Evolutionary conservation across 2,797 vertebrate genomes (phyloP).

Genomic region (Pygocentrus nattereri): DNA sequence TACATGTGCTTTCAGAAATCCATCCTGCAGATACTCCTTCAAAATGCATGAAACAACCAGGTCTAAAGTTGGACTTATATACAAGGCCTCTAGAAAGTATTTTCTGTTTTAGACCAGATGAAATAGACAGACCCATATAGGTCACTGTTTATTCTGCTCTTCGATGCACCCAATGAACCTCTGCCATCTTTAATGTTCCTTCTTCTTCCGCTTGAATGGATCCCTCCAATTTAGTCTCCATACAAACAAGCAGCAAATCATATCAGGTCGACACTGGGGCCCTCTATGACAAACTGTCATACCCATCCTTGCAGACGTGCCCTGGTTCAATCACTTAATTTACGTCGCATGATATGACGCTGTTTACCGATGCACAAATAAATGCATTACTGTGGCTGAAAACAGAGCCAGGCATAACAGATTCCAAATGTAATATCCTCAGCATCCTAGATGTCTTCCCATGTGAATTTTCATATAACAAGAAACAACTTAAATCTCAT

Average conservation of each 20-base stretch:
- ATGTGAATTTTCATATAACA: neutral
- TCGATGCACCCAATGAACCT: constrained; percentile 26
- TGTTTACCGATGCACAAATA: constrained; percentile 49
- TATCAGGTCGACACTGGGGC: constrained; percentile 47
- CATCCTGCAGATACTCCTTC: too few species aligned
- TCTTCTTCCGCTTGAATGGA: constrained; percentile 43
- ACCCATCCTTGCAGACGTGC: constrained; percentile 49
- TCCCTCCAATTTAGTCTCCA: constrained; percentile 51
- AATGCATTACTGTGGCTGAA: constrained; percentile 23
- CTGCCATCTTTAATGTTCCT: constrained; percentile 26
- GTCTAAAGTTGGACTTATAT: neutral
- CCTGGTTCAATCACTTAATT: constrained; percentile 58
- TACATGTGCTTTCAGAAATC: too few species aligned
- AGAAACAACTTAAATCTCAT: neutral
- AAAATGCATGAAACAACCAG: neutral
- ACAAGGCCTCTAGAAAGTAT: neutral
- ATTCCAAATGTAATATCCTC: neutral
- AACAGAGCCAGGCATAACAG: neutral
- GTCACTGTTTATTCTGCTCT: neutral
- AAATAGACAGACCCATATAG: neutral
- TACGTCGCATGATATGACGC: constrained; percentile 45
- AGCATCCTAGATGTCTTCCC: neutral
- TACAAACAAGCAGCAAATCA: constrained; percentile 54
- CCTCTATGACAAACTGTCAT: constrained; percentile 47
- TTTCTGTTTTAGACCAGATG: neutral